Base-by-base conservation (phyloP, 2,113 vertebrate genomes). In the Apodemus speciosus region DNA sequence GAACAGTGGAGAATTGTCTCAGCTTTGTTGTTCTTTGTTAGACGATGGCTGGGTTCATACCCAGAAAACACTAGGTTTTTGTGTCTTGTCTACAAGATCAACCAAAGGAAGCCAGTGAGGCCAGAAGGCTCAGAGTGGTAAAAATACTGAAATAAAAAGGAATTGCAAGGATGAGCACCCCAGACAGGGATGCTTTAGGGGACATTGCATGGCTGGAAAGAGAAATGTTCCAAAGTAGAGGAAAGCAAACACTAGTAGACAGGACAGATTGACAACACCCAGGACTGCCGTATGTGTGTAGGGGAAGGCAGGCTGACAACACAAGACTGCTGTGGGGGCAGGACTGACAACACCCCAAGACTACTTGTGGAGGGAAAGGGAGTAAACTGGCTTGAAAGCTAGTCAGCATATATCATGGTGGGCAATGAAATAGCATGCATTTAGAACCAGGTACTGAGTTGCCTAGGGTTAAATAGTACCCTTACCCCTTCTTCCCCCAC, bases 131-230 rank as follows among this genome's bases (percentile, higher is more conserved):
- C 11, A 30, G 60, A 10, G 4, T 23, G 49, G 30, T 43, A 76
- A 94, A 94, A 43, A 76, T 73, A 43, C 88, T 27, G n/a, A 81
- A 81, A 76, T 56, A 25, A 62, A 92, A 88, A 66, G 23, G 56
- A 64, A 20, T 80, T 40, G 1, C 40, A n/a, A 69, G 23, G 46
- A 40, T 79, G 49, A n/a, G 9, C 5, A 90, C 84, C 49, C 38
- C 43, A 2, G 56, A n/a, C 72, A 27, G 56, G 51, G 58, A 2
- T 94, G 15, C 85, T 64, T 27, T 38, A 38, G 2, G 30, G 30
- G 21, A 79, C 46, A 25, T 0, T 0, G 46, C 27, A 46, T 38
- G 51, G 20, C 51, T 72, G 43, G 58, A 62, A 90, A 92, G 73
- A 93, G 46, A 89, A 49, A 23, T 86, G 11, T 89, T 91, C 83